Percentiles rank a stretch among this genome's conserved stretches.
These are phyloP conservation scores for Campylorhamphus procurvoides DNA, from an alignment of 2,113 vertebrate genomes.

Conservation along the genomic window DNA sequence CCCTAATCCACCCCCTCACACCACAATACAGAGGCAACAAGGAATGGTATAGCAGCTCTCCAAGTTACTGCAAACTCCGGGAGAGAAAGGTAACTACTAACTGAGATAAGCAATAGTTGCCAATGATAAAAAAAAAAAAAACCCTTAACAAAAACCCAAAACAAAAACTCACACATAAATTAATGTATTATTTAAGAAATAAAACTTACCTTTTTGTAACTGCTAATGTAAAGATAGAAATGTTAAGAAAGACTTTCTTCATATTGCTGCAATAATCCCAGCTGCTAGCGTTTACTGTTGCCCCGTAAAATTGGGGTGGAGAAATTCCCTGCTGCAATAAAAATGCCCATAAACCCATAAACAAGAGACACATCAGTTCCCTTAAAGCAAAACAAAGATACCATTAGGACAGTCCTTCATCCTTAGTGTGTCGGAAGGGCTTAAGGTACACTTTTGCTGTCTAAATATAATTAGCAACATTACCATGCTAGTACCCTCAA, in stretches of 20 bases:
- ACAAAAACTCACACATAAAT: neutral
- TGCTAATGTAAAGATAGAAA: neutral
- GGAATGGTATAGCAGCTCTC: neutral
- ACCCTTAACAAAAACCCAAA: neutral
- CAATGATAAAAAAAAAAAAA: neutral
- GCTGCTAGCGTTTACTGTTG: constrained; percentile 29
- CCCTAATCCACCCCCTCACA: neutral
- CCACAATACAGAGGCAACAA: neutral
- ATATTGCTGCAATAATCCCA: constrained; percentile 27
- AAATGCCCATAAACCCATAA: constrained; percentile 27
- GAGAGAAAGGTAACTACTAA: neutral
- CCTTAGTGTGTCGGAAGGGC: neutral
- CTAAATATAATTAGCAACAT: neutral
- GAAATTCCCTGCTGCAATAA: constrained; percentile 27
- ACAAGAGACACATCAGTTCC: neutral
- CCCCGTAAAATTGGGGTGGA: constrained; percentile 9
- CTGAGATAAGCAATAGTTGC: neutral
- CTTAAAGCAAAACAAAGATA: neutral
- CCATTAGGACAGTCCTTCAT: neutral
- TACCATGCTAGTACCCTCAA: neutral
- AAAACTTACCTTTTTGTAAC: neutral
- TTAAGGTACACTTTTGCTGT: neutral
- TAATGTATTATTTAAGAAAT: neutral
- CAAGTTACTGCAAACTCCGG: neutral
- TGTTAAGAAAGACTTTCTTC: constrained; percentile 18